Conservation (phyloP, 2,113 vertebrate genomes). For the Danionella cerebrum region DNA sequence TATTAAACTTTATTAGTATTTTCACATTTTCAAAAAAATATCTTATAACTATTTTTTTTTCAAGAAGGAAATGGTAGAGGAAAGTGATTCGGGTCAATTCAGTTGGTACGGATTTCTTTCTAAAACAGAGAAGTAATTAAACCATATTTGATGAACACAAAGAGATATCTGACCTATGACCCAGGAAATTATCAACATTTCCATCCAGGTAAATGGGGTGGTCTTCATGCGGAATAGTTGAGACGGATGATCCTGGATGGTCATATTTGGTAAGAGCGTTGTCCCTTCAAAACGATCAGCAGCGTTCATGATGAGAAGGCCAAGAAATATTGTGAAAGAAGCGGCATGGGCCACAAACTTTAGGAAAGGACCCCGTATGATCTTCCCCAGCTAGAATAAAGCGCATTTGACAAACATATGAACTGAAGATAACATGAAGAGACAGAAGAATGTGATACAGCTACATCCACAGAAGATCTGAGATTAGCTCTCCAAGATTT, state of each 20-base stretch:
- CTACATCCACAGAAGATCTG: too few relatives aligned
- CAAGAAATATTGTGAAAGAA: constrained; percentile 89
- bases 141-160: not conserved
- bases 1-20: too few relatives aligned
- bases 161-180: constrained; percentile 78
- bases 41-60: too few relatives aligned
- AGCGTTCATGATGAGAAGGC: constrained; percentile 88
- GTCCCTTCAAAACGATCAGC: constrained; percentile 90
- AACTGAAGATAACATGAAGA: too few relatives aligned
- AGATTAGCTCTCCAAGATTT: too few relatives aligned
- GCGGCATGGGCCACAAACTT: constrained; percentile 94
- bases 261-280: constrained; percentile 86
- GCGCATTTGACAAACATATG: not conserved
- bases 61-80: too few relatives aligned
- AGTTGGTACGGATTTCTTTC: too few relatives aligned
- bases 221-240: constrained; percentile 96
- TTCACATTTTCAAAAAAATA: too few relatives aligned
- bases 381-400: constrained; percentile 76
- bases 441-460: too few relatives aligned
- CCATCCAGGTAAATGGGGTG: constrained; percentile 92
- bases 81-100: too few relatives aligned
- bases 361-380: constrained; percentile 89
- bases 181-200: constrained; percentile 94
- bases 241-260: constrained; percentile 74
- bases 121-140: too few relatives aligned